phyloP scores from a whole-genome alignment of 2,113 vertebrate genomes.

The Oreochromis niloticus region DNA sequence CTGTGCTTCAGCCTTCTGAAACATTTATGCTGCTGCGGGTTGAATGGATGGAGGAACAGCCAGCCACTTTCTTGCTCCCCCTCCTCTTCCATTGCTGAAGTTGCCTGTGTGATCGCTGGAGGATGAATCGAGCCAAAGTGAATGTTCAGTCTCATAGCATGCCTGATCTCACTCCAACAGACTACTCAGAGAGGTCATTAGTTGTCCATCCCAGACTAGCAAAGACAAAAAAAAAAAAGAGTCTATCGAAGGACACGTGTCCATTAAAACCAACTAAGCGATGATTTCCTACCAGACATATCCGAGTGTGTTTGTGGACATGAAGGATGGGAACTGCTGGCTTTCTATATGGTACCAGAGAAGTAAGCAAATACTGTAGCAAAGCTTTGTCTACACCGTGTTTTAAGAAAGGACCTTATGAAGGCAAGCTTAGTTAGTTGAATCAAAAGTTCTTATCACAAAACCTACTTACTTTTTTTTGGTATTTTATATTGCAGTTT shows the following conservation, averaged over 20 bases:
- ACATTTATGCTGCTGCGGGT: background rate
- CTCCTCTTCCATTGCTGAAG: background rate
- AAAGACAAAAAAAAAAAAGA: background rate
- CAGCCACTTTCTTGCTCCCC: background rate
- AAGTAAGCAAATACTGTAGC: background rate
- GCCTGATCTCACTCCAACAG: background rate
- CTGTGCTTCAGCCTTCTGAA: background rate
- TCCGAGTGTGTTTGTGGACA: background rate
- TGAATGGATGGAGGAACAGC: background rate
- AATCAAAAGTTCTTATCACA: background rate
- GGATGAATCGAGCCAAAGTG: slow-evolving; percentile 12
- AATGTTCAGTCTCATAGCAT: background rate
- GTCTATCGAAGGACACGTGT: background rate
- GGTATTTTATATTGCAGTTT: background rate
- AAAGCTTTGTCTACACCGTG: background rate
- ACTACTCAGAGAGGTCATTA: background rate
- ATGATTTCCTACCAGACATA: background rate
- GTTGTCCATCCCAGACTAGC: background rate
- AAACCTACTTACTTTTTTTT: background rate
- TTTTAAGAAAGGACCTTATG: background rate
- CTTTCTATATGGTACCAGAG: background rate
- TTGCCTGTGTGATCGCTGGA: background rate
- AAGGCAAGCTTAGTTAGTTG: background rate
- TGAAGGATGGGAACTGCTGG: background rate
- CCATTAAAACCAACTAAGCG: background rate